phyloP scores from a whole-genome alignment of 2,888 invertebrate genomes.

The Brenthis ino region DNA sequence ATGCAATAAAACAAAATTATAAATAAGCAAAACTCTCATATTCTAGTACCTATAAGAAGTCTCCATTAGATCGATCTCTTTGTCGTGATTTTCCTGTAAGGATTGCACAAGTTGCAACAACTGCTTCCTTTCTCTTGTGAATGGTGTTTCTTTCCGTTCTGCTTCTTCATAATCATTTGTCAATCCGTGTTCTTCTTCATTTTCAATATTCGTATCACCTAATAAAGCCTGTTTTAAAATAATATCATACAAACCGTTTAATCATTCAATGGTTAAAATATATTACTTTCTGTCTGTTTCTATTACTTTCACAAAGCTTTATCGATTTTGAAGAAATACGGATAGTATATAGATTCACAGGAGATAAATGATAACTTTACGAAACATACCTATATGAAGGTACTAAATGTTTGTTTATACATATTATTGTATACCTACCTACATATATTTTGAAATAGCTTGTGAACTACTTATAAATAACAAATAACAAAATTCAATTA shows the following conservation, averaged over 20 bases:
- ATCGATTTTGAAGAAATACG: too few species aligned
- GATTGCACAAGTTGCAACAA: constrained; percentile 76
- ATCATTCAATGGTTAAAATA: too few species aligned
- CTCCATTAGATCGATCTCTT: constrained; percentile 84
- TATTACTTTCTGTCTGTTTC: too few species aligned
- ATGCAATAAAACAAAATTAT: neutral
- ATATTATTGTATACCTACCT: too few species aligned
- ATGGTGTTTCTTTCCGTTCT: constrained; percentile 57
- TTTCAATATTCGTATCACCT: constrained; percentile 50
- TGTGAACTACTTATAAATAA: too few species aligned
- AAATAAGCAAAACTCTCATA: neutral
- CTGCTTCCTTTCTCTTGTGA: constrained; percentile 64
- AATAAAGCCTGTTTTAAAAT: constrained; percentile 58
- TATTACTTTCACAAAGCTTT: too few species aligned
- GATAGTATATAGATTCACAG: too few species aligned
- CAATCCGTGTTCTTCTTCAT: constrained; percentile 41
- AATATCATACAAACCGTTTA: neutral
- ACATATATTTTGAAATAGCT: too few species aligned
- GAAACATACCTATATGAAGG: too few species aligned
- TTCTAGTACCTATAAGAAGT: constrained; percentile 82
- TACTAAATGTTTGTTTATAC: too few species aligned
- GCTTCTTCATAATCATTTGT: constrained; percentile 45
- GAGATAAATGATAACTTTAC: too few species aligned
- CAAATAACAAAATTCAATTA: too few species aligned
- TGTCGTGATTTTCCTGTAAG: constrained; percentile 82